Percentiles rank a stretch among this genome's conserved stretches.
phyloP scores from a whole-genome alignment of 2,888 invertebrate species.

The Psylliodes chrysocephalus region DNA sequence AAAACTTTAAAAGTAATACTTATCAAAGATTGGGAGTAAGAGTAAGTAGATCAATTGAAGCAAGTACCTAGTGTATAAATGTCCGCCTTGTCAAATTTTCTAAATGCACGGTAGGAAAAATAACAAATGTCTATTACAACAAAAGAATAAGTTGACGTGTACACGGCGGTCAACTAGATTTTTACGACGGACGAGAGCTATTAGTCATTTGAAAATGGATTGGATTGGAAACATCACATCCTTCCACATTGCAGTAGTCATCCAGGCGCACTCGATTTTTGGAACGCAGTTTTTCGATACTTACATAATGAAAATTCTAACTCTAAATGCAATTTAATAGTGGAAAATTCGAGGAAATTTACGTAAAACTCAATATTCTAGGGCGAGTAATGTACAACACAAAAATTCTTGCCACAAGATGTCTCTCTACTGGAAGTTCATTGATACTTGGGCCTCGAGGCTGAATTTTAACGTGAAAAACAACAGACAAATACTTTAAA shows the following conservation, averaged over 20 bases:
- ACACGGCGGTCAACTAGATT: constrained; percentile 38
- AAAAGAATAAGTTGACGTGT: constrained; percentile 46
- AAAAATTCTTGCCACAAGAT: constrained; percentile 68
- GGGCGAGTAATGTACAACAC: constrained; percentile 47
- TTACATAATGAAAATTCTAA: constrained; percentile 42
- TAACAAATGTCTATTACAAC: constrained; percentile 20
- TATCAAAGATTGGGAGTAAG: too few species aligned
- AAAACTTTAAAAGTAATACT: too few species aligned
- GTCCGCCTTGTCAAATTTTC: background rate
- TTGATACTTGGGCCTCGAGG: constrained; percentile 64
- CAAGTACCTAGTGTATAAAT: background rate
- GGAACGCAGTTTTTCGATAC: constrained; percentile 37
- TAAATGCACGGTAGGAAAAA: background rate
- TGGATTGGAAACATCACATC: constrained; percentile 36
- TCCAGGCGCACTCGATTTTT: constrained; percentile 39
- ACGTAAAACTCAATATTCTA: constrained; percentile 45
- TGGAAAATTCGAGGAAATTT: constrained; percentile 33
- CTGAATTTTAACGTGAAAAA: constrained; percentile 52
- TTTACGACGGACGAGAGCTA: constrained; percentile 39
- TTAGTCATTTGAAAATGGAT: constrained; percentile 33
- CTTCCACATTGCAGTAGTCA: constrained; percentile 32
- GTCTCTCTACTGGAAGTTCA: constrained; percentile 73
- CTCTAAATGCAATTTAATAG: constrained; percentile 21
- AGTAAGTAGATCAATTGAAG: constrained; percentile 11
- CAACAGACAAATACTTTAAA: constrained; percentile 52